A percentile compares a stretch with the other conserved stretches of the same genome.
Evolutionary conservation across 2,888 invertebrate species (phyloP).

Genomic region (Unio pictorum): DNA sequence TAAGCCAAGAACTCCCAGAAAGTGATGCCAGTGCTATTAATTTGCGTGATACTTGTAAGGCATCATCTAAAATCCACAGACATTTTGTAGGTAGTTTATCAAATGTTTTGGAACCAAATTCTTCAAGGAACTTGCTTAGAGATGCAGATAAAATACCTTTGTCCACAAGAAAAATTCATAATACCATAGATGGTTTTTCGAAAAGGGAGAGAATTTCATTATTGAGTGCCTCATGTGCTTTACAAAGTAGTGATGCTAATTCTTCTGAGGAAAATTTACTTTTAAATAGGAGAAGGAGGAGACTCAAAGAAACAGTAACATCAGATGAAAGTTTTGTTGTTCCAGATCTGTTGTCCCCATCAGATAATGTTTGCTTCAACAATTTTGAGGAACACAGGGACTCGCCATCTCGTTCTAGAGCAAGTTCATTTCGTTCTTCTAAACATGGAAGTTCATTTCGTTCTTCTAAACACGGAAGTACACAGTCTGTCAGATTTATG

Average conservation of each 20-base stretch:
- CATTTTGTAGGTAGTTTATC: too few relatives aligned
- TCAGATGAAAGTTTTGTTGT: conserved; percentile 35
- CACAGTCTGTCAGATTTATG: conserved; percentile 39
- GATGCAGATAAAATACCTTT: too few relatives aligned
- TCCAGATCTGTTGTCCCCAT: conserved; percentile 26
- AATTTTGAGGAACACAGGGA: conserved; percentile 20
- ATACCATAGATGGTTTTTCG: conserved; percentile 29
- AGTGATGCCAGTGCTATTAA: too few relatives aligned
- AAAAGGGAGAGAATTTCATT: conserved; percentile 39
- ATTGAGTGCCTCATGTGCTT: conserved; percentile 27
- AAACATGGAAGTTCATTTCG: conserved; percentile 20
- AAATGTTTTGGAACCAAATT: too few relatives aligned
- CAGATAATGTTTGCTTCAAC: too few relatives aligned
- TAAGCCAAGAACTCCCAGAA: too few relatives aligned
- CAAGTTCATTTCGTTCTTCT: conserved; percentile 26
- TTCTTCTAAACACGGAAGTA: conserved; percentile 32
- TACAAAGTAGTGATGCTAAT: conserved; percentile 39
- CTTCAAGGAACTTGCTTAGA: too few relatives aligned
- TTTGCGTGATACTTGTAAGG: too few relatives aligned
- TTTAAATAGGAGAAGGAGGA: conserved; percentile 5
- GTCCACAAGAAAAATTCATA: too few relatives aligned
- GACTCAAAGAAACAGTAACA: conserved; percentile 22
- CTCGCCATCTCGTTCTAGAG: conserved; percentile 21
- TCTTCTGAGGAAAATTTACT: conserved; percentile 36
- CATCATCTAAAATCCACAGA: too few relatives aligned